A percentile compares a stretch with the other conserved stretches of the same genome.
Evolutionary conservation across 2,797 vertebrate species (phyloP).

Genomic region (Arctocebus calabarensis): DNA sequence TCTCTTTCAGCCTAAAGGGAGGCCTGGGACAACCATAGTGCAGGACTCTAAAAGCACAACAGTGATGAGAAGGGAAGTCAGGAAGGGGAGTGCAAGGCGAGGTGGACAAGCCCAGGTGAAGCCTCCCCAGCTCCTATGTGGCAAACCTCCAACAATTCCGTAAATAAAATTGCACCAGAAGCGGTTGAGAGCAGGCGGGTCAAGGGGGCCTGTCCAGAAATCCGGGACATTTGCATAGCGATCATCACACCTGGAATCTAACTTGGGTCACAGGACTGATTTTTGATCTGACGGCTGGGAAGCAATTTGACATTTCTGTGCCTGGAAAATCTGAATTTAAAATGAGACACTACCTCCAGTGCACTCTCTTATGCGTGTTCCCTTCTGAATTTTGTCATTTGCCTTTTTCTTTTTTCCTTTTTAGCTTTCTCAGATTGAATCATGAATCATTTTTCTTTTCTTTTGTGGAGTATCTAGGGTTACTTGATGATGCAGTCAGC

Average conservation of each 20-base stretch:
- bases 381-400: conserved; percentile 30
- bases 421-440: not conserved
- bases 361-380: not conserved
- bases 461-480: not conserved
- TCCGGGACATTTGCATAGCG: conserved; percentile 8
- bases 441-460: conserved; percentile 27
- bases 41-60: not conserved
- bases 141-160: not conserved
- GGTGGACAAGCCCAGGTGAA: not conserved
- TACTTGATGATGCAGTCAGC: not conserved
- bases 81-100: not conserved
- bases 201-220: not conserved
- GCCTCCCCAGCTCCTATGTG: not conserved
- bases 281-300: not conserved
- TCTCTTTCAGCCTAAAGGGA: not conserved
- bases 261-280: not conserved
- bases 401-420: not conserved
- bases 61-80: not conserved
- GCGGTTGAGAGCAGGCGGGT: no score
- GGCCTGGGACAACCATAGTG: not conserved
- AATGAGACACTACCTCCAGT: not conserved
- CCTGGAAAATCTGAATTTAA: conserved; percentile 55
- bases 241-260: conserved; percentile 21
- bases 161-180: not conserved
- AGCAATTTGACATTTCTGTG: not conserved